phyloP scores from a whole-genome alignment of 2,113 vertebrate genomes.

The Sinocyclocheilus maitianheensis region DNA sequence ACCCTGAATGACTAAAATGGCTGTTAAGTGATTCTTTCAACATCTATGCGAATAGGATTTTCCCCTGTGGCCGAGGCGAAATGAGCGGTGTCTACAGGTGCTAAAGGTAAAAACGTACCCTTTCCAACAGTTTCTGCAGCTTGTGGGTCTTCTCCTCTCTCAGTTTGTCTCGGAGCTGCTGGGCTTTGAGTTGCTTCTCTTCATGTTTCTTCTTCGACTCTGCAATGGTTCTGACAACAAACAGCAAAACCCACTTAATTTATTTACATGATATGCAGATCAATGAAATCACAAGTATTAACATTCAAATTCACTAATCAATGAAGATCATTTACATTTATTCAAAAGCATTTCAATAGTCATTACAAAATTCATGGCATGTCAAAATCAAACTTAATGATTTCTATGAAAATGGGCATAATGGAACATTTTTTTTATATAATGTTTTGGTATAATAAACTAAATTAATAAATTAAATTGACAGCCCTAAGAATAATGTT shows the following conservation, averaged over 20 bases:
- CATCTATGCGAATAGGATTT: slow-evolving; percentile 64
- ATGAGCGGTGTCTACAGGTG: slow-evolving; percentile 49
- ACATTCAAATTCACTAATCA: background rate
- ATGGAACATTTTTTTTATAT: background rate
- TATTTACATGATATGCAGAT: background rate
- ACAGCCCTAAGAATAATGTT: background rate
- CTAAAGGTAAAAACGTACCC: slow-evolving; percentile 78
- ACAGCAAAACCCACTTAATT: slow-evolving; percentile 34
- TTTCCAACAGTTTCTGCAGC: slow-evolving; percentile 95
- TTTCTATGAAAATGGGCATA: background rate
- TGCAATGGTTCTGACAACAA: slow-evolving; percentile 89
- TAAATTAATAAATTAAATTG: background rate
- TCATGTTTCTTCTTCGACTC: slow-evolving; percentile 99
- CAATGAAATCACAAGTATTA: background rate
- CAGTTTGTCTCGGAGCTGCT: slow-evolving; percentile 95
- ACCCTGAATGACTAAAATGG: slow-evolving; percentile 62
- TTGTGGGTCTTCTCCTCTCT: slow-evolving; percentile 97
- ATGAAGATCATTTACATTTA: background rate
- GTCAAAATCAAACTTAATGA: background rate
- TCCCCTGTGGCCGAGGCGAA: slow-evolving; percentile 56
- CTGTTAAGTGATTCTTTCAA: slow-evolving; percentile 69
- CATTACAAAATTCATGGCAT: background rate
- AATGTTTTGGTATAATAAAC: no score
- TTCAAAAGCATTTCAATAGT: background rate
- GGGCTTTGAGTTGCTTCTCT: slow-evolving; percentile 99